Base-by-base conservation (phyloP, 1,140 invertebrate genomes). In the Caenorhabditis brenneri region DNA sequence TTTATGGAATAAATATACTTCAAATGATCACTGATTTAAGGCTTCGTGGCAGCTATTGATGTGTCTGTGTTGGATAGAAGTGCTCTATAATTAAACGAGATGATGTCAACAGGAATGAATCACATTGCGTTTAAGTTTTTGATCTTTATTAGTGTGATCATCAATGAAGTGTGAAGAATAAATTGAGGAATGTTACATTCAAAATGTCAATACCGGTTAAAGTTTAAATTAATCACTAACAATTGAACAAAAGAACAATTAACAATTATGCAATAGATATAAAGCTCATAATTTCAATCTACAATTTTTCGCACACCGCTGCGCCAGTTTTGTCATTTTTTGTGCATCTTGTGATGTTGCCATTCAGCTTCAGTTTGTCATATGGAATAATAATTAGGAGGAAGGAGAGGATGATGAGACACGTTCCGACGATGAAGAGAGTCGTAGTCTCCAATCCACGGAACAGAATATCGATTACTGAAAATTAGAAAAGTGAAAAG, bases 381-480 rank as follows among this genome's bases (percentile, higher is more conserved):
- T 87, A 39, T 22, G 88, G 88, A 16, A 89, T 83, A 48, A 88
- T 83, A 49, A 86, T 86, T n/a, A 89, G 79, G 5, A 87, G 31
- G 83, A 90, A 90, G 5, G 89, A 90, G 31, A 89, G 24, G 15
- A 87, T 29, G 39, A 90, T 88, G 12, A 90, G 82, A 33, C 81
- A 55, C n/a, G 88, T 81, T 4, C 89, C 89, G 39, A 87, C 36
- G 9, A 89, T 42, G 53, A 89, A 90, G 9, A 81, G 49, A 24
- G 79, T 46, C 16, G 86, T 90, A 22, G 82, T 74, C 5, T 58
- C 24, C 58, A 90, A 55, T 24, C 79, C 31, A 24, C 88, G 83
- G 80, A 89, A 89, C 10, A 89, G 9, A 42, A 89, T 84, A 65
- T 89, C 88, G 39, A 88, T 87, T 22, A 80, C 88, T 88, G 78